Base-by-base conservation (phyloP, 1,140 invertebrate species). In the Aethina tumida region DNA sequence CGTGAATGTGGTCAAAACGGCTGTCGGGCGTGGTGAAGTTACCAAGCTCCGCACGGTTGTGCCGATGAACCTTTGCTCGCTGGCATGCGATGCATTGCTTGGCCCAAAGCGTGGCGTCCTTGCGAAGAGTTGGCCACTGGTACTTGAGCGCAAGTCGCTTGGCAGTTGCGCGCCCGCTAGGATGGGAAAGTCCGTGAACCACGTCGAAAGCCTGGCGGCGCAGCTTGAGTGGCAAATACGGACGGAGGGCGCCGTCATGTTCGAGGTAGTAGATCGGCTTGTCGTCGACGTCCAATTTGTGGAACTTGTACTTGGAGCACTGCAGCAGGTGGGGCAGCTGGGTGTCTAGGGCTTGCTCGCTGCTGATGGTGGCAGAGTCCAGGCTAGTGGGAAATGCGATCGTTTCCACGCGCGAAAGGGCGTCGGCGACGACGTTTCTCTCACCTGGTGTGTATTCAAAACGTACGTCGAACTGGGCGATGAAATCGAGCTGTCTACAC, bases 401-500 rank as follows among this genome's bases (percentile, higher is more conserved):
- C n/a, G n/a, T n/a, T n/a, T n/a, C n/a, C n/a, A n/a, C n/a, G n/a
- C n/a, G n/a, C n/a, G n/a, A n/a, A n/a, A n/a, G n/a, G n/a, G n/a
- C n/a, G n/a, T n/a, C n/a, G n/a, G n/a, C n/a, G n/a, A n/a, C n/a
- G n/a, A n/a, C n/a, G n/a, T n/a, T n/a, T n/a, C n/a, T n/a, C n/a
- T n/a, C n/a, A n/a, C n/a, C n/a, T n/a, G n/a, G n/a, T n/a, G n/a
- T n/a, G n/a, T n/a, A n/a, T n/a, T n/a, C n/a, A n/a, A n/a, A n/a
- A n/a, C n/a, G n/a, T n/a, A n/a, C n/a, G n/a, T n/a, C n/a, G n/a
- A 58, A 62, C 40, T 65, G 54, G 0, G 38, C 39, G 17, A 66
- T 58, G 21, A 47, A 63, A 15, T 59, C 45, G 1, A 64, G 32
- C 14, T 65, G 53, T 0, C 52, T 29, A 2, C 44, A 13, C 35